phyloP scores from a whole-genome alignment of 2,888 invertebrate species.

The Acanthosepion pharaonis region DNA sequence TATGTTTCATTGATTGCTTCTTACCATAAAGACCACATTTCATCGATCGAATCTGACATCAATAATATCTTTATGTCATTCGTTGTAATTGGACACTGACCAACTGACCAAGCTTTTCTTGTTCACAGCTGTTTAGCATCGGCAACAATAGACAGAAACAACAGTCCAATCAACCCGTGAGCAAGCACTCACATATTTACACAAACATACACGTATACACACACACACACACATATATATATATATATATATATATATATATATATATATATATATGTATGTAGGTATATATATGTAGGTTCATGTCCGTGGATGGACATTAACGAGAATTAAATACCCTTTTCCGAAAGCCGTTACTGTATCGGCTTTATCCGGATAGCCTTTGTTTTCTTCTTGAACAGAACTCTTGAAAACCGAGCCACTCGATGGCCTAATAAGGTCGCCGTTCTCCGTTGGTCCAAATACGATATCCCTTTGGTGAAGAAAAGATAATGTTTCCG shows the following conservation, averaged over 20 bases:
- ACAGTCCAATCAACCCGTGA: neutral
- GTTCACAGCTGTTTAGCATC: neutral
- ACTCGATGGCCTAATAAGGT: neutral
- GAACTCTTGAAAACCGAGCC: slow-evolving; percentile 4
- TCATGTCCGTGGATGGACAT: neutral
- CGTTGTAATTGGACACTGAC: neutral
- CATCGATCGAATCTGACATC: neutral
- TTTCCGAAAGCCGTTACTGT: neutral
- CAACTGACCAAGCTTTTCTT: neutral
- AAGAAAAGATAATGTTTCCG: neutral
- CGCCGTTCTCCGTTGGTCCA: neutral
- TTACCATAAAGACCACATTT: neutral
- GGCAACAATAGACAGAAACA: neutral
- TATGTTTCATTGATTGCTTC: neutral
- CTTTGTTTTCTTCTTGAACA: neutral
- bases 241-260: neutral
- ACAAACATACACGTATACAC: neutral
- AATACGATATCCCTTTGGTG: neutral
- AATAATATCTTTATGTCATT: slow-evolving; percentile 14
- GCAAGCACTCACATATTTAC: neutral
- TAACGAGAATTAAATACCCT: neutral
- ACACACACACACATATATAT: neutral
- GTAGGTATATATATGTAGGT: too few species aligned
- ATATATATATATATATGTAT: too few species aligned
- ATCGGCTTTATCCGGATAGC: neutral